phyloP scores from a whole-genome alignment of 2,888 invertebrate genomes.

The Antheraea assamensis region DNA sequence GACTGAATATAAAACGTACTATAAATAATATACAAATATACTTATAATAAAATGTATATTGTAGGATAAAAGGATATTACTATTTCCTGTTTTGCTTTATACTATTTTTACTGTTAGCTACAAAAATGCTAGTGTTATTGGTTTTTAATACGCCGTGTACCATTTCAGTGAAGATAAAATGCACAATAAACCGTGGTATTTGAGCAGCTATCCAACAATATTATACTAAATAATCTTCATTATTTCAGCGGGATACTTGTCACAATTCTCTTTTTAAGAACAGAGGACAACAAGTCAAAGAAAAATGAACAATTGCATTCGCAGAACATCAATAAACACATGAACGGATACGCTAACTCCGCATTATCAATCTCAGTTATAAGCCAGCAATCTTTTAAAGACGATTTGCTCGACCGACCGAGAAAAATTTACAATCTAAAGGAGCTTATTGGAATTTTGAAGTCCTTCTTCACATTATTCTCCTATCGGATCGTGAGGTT shows the following conservation, averaged over 20 bases:
- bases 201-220: background rate
- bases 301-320: constrained; percentile 49
- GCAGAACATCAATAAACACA: constrained; percentile 68
- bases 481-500: constrained; percentile 85
- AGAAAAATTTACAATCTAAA: constrained; percentile 60
- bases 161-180: background rate
- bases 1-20: background rate
- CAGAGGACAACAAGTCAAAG: constrained; percentile 79
- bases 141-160: background rate
- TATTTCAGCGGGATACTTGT: constrained; percentile 86
- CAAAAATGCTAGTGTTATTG: background rate
- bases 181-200: background rate
- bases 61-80: background rate
- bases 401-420: constrained; percentile 67
- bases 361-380: constrained; percentile 70
- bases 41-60: background rate
- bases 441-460: constrained; percentile 64
- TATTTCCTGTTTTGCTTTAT: background rate
- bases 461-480: constrained; percentile 77
- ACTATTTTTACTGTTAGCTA: background rate
- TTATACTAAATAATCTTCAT: background rate
- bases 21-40: background rate
- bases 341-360: constrained; percentile 72
- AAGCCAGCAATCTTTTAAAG: constrained; percentile 73
- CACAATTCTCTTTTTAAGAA: constrained; percentile 86